Conservation (phyloP, 2,797 vertebrate genomes). For the Tadarida brasiliensis region DNA sequence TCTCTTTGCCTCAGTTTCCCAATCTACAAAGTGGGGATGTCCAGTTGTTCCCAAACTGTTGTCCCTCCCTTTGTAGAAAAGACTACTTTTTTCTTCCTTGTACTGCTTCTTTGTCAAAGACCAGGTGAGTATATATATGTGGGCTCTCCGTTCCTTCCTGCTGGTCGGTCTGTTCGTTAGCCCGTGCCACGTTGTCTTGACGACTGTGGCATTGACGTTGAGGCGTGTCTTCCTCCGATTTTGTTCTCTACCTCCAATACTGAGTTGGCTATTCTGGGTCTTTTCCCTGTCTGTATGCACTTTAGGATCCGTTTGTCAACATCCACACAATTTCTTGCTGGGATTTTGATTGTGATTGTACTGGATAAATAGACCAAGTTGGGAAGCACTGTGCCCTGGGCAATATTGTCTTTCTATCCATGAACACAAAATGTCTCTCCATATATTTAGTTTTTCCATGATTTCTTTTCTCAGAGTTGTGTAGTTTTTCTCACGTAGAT, state of each 20-base stretch:
- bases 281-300: not conserved
- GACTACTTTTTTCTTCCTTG: not conserved
- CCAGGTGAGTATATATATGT: not conserved
- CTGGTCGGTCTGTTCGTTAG: not conserved
- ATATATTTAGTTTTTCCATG: not conserved
- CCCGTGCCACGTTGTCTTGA: not conserved
- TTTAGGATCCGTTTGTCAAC: not conserved
- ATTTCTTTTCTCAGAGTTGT: not conserved
- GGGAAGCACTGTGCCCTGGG: not conserved
- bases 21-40: not conserved
- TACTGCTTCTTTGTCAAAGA: not conserved
- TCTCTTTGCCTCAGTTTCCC: not conserved
- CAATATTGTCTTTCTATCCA: not conserved
- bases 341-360: not conserved
- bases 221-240: not conserved
- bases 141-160: not conserved
- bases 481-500: not conserved
- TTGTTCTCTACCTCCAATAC: not conserved
- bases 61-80: not conserved
- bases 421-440: not conserved
- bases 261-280: not conserved
- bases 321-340: not conserved
- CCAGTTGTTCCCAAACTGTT: not conserved
- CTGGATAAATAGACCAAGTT: not conserved
- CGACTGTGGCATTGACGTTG: not conserved